These are phyloP conservation scores for Trachelus troglodyta DNA, from an alignment of 2,888 invertebrate species.

Conservation along the genomic window DNA sequence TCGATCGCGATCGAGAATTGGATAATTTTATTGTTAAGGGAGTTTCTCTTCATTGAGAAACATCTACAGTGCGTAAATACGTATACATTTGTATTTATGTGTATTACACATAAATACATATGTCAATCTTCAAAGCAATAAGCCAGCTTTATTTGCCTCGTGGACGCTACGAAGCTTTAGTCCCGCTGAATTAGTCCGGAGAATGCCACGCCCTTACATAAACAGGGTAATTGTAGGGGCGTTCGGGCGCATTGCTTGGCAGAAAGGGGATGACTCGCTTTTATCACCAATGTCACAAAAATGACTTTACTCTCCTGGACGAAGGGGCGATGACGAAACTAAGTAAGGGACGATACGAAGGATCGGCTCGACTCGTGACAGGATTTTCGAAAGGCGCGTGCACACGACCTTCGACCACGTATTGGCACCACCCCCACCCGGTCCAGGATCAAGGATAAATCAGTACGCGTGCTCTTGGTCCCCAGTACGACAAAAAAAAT, in stretches of 20 bases:
- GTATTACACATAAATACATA: too few relatives aligned
- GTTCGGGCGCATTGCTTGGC: constrained; percentile 40
- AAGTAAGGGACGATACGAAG: neutral
- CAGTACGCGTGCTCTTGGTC: neutral
- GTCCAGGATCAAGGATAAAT: neutral
- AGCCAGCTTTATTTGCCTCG: constrained; percentile 42
- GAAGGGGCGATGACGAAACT: neutral
- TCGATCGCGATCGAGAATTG: too few relatives aligned
- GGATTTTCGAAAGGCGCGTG: neutral
- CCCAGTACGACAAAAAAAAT: neutral
- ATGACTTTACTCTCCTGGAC: constrained; percentile 41
- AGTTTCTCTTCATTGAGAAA: too few relatives aligned
- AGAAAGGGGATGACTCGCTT: constrained; percentile 37
- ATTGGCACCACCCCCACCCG: neutral
- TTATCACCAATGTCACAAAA: constrained; percentile 56
- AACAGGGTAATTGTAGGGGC: constrained; percentile 64
- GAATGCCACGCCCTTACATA: constrained; percentile 63
- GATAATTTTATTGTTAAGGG: too few relatives aligned
- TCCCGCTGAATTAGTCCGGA: constrained; percentile 45
- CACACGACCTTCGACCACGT: neutral
- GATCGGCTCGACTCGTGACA: neutral
- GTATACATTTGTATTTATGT: too few relatives aligned
- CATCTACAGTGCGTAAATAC: too few relatives aligned
- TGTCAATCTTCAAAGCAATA: constrained; percentile 50
- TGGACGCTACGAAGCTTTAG: constrained; percentile 6